Evolutionary conservation across 2,888 invertebrate species (phyloP), one percentile per base, ranked within the genome.

Genomic region (Philopedon plagiatum): DNA sequence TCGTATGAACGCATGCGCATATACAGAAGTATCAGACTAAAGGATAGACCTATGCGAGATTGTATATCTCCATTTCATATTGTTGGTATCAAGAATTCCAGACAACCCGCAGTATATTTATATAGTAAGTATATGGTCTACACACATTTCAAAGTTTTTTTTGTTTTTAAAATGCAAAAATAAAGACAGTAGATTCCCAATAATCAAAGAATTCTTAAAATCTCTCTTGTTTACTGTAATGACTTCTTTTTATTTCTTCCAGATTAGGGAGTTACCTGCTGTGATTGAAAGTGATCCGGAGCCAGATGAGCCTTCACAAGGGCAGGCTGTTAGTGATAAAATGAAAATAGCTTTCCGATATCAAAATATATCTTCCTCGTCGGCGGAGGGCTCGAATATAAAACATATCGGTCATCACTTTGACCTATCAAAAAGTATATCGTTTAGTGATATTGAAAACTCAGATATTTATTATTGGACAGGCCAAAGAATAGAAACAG

Each of bases 281-380:
- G 86, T 88, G 62, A 86, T 87, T 73, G 85, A 86, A 67, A 87
- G 87, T 78, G 87, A 87, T 73, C 76, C 79, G 56, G 84, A 80
- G 61, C 58, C 76, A 66, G 76, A 77, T 11, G 71, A 72, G 19
- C 66, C 76, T 54, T 62, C 76, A 58, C 21, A 76, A 69, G 72
- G 77, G 8, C 71, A 76, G 15, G 70, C 71, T n/a, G 76, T 82
- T 51, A 80, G 86, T 37, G 88, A 90, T 76, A 90, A 92, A 78
- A 91, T 97, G 91, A 92, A 92, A 83, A 97, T 97, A 83, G 97
- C 97, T 0, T 97, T 96, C 94, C 88, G 96, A 71, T 97, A 97
- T 85, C 92, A 94, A 82, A 92, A 94, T 74, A 87, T 94, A 76
- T 89, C 89, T 29, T 87, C 90, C 69, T 89, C 89, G 32, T 87